Evolutionary conservation across 2,888 invertebrate genomes (phyloP).

Genomic region (Drepanosiphum platanoidis): DNA sequence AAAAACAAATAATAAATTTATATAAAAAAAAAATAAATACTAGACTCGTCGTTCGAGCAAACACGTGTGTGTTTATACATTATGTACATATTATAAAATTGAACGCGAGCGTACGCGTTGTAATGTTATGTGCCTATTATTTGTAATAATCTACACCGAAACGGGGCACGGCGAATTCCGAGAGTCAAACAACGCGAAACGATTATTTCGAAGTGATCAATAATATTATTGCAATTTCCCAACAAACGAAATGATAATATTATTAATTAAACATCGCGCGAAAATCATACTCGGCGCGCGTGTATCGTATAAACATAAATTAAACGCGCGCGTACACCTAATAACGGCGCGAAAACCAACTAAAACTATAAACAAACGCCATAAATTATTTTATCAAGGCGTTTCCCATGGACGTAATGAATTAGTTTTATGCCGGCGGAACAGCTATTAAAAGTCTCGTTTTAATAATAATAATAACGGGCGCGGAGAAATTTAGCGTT

Average conservation of each 20-base stretch:
- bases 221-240: neutral
- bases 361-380: neutral
- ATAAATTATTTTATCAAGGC: constrained; percentile 23
- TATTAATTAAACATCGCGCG: neutral
- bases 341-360: neutral
- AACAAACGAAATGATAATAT: neutral
- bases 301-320: neutral
- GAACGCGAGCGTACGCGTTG: no score
- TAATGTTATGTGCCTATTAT: no score
- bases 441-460: neutral
- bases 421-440: constrained; percentile 10
- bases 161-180: no score
- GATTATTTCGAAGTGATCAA: neutral
- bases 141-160: no score
- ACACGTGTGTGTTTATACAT: neutral
- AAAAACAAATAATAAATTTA: no score
- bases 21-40: no score
- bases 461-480: neutral
- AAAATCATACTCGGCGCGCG: neutral
- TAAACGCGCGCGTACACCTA: no score
- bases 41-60: no score
- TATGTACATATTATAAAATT: no score
- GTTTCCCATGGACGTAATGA: neutral
- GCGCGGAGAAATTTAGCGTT: neutral
- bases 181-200: neutral